These are phyloP conservation scores for Labrus mixtus DNA, from an alignment of 2,113 vertebrate genomes.

Conservation along the genomic window DNA sequence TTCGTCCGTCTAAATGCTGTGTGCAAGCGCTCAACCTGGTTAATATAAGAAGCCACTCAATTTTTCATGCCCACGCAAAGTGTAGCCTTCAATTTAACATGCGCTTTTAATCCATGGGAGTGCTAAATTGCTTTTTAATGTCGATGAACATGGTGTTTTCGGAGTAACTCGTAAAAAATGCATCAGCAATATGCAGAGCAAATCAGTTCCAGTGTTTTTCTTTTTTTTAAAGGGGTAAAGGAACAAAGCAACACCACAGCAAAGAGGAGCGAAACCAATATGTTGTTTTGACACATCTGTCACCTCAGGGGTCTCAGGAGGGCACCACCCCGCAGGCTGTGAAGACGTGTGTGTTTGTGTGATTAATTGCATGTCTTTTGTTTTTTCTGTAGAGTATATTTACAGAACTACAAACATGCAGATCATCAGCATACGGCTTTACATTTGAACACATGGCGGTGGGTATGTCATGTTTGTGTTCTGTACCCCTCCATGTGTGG, in stretches of 20 bases:
- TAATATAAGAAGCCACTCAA: conserved; percentile 95
- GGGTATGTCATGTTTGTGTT: conserved; percentile 15
- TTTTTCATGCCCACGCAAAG: conserved; percentile 96
- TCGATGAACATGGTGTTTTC: conserved; percentile 92
- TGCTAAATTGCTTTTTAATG: conserved; percentile 98
- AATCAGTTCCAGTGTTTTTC: conserved; percentile 65
- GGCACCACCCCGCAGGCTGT: conserved; percentile 48
- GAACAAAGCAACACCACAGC: conserved; percentile 78
- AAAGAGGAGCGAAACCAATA: conserved; percentile 72
- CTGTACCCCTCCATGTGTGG: conserved; percentile 19
- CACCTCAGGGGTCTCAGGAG: conserved; percentile 70
- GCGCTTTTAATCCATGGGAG: conserved; percentile 96
- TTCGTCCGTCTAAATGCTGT: conserved; percentile 79
- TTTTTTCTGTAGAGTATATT: conserved; percentile 45
- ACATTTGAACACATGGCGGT: neutral
- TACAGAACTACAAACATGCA: conserved; percentile 20
- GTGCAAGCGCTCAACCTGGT: conserved; percentile 74
- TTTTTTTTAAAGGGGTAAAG: conserved; percentile 43
- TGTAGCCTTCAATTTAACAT: conserved; percentile 99
- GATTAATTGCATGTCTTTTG: conserved; percentile 59
- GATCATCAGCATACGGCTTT: conserved; percentile 10
- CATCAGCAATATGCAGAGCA: conserved; percentile 76
- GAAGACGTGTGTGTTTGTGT: conserved; percentile 42
- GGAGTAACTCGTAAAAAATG: conserved; percentile 92
- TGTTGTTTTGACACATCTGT: conserved; percentile 81